These are phyloP conservation scores for Agonopterix arenella DNA, from an alignment of 2,888 invertebrate species.

Conservation along the genomic window DNA sequence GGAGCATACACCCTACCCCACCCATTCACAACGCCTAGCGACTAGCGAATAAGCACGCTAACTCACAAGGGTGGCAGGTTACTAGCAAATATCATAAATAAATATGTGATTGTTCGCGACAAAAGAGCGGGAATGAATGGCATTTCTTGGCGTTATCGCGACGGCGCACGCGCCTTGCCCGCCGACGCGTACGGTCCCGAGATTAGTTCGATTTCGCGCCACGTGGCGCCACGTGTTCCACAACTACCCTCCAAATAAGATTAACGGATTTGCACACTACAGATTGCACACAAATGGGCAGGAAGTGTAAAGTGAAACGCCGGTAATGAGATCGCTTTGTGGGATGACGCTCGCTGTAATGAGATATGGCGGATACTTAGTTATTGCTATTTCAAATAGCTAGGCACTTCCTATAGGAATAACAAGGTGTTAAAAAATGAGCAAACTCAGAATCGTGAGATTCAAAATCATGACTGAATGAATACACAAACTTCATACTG, in stretches of 20 bases:
- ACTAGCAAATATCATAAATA: slow-evolving; percentile 74
- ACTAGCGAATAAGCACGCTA: slow-evolving; percentile 30
- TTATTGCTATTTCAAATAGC: too few species aligned
- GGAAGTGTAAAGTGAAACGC: slow-evolving; percentile 76
- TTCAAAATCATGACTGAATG: too few species aligned
- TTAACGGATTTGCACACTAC: slow-evolving; percentile 77
- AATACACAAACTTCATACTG: too few species aligned
- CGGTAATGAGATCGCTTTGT: slow-evolving; percentile 69
- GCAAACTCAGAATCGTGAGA: too few species aligned
- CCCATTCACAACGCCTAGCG: too few species aligned
- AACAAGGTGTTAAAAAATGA: too few species aligned
- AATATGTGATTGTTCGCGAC: slow-evolving; percentile 73
- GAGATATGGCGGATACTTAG: slow-evolving; percentile 20
- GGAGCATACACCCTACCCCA: too few species aligned
- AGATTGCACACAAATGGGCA: slow-evolving; percentile 74
- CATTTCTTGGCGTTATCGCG: slow-evolving; percentile 71
- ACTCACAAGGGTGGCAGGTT: slow-evolving; percentile 66
- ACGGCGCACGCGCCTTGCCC: slow-evolving; percentile 63
- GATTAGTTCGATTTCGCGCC: slow-evolving; percentile 72
- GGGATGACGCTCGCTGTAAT: slow-evolving; percentile 39
- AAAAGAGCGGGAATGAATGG: slow-evolving; percentile 74
- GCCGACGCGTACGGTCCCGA: slow-evolving; percentile 65
- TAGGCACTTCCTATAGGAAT: too few species aligned
- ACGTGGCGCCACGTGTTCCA: slow-evolving; percentile 71
- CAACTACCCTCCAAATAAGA: slow-evolving; percentile 69